Evolutionary conservation across 2,888 invertebrate species (phyloP).

Genomic region (Polyommatus iphigenia): DNA sequence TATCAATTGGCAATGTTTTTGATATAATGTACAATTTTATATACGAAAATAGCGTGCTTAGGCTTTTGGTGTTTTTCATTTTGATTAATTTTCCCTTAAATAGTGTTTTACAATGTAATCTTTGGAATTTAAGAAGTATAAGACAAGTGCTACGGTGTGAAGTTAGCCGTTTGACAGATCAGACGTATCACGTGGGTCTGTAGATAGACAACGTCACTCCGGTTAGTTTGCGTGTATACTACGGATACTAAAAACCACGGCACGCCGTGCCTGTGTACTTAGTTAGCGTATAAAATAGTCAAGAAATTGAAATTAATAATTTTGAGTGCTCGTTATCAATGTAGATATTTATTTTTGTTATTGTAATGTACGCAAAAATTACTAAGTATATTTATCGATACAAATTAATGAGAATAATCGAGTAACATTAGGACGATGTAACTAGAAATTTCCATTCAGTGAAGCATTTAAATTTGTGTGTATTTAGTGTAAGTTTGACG

Average conservation of each 20-base stretch:
- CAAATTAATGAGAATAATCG: slow-evolving; percentile 55
- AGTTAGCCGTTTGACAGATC: slow-evolving; percentile 3
- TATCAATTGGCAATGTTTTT: slow-evolving; percentile 48
- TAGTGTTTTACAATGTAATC: slow-evolving; percentile 49
- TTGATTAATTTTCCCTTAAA: slow-evolving; percentile 61
- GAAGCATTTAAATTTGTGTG: slow-evolving; percentile 69
- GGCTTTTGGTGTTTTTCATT: slow-evolving; percentile 63
- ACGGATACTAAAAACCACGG: slow-evolving; percentile 38
- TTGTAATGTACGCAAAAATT: slow-evolving; percentile 73
- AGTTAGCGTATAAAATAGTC: slow-evolving; percentile 72
- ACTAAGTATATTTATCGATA: slow-evolving; percentile 64
- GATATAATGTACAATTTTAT: slow-evolving; percentile 51
- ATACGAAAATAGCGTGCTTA: slow-evolving; percentile 52
- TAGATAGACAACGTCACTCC: background rate
- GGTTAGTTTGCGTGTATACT: slow-evolving; percentile 3
- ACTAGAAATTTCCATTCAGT: slow-evolving; percentile 48
- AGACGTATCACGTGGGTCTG: background rate
- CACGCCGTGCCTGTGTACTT: slow-evolving; percentile 71
- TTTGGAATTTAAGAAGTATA: slow-evolving; percentile 23
- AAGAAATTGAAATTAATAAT: slow-evolving; percentile 67
- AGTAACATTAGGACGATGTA: slow-evolving; percentile 42
- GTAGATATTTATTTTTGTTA: slow-evolving; percentile 81
- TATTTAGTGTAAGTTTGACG: slow-evolving; percentile 55
- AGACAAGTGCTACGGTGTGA: slow-evolving; percentile 20
- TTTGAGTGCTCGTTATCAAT: slow-evolving; percentile 75